Percentiles rank a stretch among this genome's conserved stretches.
Conservation (phyloP, 2,797 vertebrate genomes). For the Prionace glauca region DNA sequence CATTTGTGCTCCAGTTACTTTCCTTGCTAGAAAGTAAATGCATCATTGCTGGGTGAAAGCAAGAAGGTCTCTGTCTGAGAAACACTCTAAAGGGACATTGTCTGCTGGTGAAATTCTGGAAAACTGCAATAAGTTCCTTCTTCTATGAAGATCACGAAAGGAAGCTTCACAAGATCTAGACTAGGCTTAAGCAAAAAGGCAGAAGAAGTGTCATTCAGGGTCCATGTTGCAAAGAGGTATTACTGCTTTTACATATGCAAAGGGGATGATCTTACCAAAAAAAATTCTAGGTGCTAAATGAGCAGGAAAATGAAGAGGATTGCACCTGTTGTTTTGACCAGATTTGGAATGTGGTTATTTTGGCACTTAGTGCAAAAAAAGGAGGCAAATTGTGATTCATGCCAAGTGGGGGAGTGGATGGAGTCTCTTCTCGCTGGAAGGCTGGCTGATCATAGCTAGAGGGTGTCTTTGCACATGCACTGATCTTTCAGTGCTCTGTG, state of each 20-base stretch:
- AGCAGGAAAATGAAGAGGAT: too few species aligned
- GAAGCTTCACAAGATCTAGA: neutral
- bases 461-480: too few species aligned
- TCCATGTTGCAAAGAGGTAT: neutral
- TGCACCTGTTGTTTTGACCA: too few species aligned
- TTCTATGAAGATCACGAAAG: neutral
- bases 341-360: too few species aligned
- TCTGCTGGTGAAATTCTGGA: neutral
- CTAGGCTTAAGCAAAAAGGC: neutral
- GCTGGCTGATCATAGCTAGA: too few species aligned
- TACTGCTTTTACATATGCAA: neutral
- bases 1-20: neutral
- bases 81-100: neutral
- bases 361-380: too few species aligned
- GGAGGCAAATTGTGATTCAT: too few species aligned
- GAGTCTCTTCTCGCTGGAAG: too few species aligned
- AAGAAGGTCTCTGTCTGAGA: neutral
- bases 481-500: too few species aligned
- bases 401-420: too few species aligned
- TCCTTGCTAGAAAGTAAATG: neutral
- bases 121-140: neutral
- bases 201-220: neutral
- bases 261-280: too few species aligned
- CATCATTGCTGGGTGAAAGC: neutral
- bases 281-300: too few species aligned